Conservation (phyloP, 2,888 invertebrate genomes). For the Mechanitis messenoides region DNA sequence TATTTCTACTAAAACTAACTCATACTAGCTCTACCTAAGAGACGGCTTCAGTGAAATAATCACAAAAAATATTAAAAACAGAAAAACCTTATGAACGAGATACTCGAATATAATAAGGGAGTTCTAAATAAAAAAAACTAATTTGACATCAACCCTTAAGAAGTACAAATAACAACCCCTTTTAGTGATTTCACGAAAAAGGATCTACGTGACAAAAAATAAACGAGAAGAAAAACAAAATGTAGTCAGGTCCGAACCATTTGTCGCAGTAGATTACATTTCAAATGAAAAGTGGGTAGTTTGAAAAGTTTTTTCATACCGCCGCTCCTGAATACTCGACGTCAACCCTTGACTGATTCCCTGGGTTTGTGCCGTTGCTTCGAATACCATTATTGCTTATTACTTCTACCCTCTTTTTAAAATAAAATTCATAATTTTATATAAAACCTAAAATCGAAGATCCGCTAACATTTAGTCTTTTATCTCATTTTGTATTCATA, state of each 20-base stretch:
- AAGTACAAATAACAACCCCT: conserved; percentile 11
- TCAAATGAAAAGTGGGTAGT: conserved; percentile 71
- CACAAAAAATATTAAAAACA: too few relatives aligned
- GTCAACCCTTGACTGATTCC: conserved; percentile 64
- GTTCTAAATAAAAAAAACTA: background rate
- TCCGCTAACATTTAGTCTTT: background rate
- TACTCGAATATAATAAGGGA: too few relatives aligned
- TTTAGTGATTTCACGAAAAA: conserved; percentile 20
- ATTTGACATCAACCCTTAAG: conserved; percentile 4
- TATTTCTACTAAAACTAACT: too few relatives aligned
- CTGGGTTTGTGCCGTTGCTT: conserved; percentile 27
- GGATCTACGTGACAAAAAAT: conserved; percentile 14
- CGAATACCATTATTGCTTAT: background rate
- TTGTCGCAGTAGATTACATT: conserved; percentile 66
- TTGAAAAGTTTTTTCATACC: conserved; percentile 53
- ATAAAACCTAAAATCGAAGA: background rate
- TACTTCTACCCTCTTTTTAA: background rate
- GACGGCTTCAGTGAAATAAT: too few relatives aligned
- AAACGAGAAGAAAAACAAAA: conserved; percentile 30
- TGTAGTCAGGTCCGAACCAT: conserved; percentile 66
- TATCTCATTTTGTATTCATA: conserved; percentile 7
- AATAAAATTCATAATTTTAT: background rate
- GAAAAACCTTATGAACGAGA: too few relatives aligned
- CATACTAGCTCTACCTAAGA: too few relatives aligned
- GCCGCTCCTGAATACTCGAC: conserved; percentile 57